These are phyloP conservation scores for Agapostemon virescens DNA, from an alignment of 2,888 invertebrate genomes.

Conservation along the genomic window DNA sequence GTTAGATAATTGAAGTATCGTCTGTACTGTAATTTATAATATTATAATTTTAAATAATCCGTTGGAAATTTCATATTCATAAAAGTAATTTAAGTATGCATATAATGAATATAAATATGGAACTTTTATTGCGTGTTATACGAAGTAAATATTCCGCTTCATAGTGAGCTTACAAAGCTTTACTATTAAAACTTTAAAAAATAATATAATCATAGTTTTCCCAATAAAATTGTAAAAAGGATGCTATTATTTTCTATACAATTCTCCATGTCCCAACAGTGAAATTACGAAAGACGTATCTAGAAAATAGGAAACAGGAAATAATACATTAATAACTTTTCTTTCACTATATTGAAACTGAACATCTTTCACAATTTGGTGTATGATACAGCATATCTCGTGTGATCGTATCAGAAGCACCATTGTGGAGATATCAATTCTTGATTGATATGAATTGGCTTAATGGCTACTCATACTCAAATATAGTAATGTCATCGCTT, in stretches of 20 bases:
- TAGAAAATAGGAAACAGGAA: neutral
- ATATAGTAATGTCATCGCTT: neutral
- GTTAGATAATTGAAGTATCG: too few relatives aligned
- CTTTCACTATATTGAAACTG: constrained; percentile 3
- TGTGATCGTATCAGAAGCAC: constrained; percentile 2
- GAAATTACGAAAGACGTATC: neutral
- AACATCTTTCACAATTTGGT: constrained; percentile 28
- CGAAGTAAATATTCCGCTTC: neutral
- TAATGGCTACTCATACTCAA: neutral
- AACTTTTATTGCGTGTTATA: neutral
- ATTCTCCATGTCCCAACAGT: neutral
- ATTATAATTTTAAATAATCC: neutral
- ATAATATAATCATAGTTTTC: neutral
- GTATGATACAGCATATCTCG: constrained; percentile 18
- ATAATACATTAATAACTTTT: constrained; percentile 10
- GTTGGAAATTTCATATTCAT: neutral
- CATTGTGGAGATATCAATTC: constrained; percentile 1
- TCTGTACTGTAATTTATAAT: neutral
- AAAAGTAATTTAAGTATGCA: neutral
- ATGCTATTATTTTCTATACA: too few relatives aligned
- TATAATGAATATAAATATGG: neutral
- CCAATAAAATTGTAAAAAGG: neutral
- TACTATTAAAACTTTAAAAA: neutral
- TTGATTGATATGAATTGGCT: constrained; percentile 6
- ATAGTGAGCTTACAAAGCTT: neutral